Percentiles rank a stretch among this genome's conserved stretches.
Evolutionary conservation across 1,140 invertebrate species (phyloP).

Genomic region (Drosophila carrolli): DNA sequence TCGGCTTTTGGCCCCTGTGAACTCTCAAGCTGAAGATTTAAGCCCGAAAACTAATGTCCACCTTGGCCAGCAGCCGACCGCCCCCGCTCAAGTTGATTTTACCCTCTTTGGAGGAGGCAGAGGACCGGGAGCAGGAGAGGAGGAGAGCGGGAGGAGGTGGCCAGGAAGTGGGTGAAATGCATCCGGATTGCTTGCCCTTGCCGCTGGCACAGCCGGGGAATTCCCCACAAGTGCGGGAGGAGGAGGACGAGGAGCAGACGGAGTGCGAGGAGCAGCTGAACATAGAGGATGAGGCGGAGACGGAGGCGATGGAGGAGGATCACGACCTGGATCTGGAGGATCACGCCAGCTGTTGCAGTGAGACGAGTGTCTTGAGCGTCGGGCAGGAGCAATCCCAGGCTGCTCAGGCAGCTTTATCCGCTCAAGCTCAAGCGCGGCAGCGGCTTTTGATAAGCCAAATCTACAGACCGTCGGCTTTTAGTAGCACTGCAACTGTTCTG

Average conservation of each 20-base stretch:
- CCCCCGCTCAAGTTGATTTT: conserved; percentile 61
- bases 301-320: conserved; percentile 18
- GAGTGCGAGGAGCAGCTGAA: conserved; percentile 58
- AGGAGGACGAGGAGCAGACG: conserved; percentile 31
- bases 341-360: conserved; percentile 86
- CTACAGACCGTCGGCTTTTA: conserved; percentile 75
- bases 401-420: conserved; percentile 37
- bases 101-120: conserved; percentile 40
- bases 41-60: conserved; percentile 67
- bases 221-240: conserved; percentile 64
- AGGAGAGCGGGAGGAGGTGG: conserved; percentile 9
- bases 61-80: conserved; percentile 73
- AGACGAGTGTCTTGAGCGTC: conserved; percentile 88
- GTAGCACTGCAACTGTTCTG: conserved; percentile 49
- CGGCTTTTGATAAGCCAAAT: conserved; percentile 64
- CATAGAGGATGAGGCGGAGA: conserved; percentile 61
- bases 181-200: conserved; percentile 75
- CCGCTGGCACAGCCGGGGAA: conserved; percentile 60
- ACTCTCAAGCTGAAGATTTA: conserved; percentile 23
- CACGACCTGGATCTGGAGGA: conserved; percentile 60
- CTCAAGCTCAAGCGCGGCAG: conserved; percentile 56
- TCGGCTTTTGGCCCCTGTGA: conserved; percentile 28
- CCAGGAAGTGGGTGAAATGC: conserved; percentile 43
- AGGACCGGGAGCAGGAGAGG: conserved; percentile 20
- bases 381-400: conserved; percentile 87